Evolutionary conservation across 2,797 vertebrate species (phyloP).

Genomic region (Brotula barbata): DNA sequence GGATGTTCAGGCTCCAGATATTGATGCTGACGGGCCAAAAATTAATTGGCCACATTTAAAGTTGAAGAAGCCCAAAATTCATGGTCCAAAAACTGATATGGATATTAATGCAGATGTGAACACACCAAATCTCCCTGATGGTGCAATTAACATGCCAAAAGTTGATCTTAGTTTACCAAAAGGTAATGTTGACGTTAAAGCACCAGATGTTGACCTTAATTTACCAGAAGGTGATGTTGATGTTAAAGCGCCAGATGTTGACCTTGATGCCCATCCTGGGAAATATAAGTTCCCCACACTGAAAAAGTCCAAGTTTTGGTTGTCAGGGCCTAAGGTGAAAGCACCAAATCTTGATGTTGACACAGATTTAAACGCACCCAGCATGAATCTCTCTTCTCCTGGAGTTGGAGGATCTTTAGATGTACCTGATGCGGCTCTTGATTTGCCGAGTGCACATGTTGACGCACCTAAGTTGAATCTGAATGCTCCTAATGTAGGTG

Average conservation of each 20-base stretch:
- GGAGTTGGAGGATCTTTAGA: conserved; percentile 32
- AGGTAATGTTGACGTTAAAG: conserved; percentile 34
- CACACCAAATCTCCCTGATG: conserved; percentile 50
- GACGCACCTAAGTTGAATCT: conserved; percentile 41
- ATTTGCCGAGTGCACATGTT: conserved; percentile 46
- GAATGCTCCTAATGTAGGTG: conserved; percentile 48
- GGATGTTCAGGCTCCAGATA: conserved; percentile 45
- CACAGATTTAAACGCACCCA: conserved; percentile 46
- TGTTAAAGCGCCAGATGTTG: conserved; percentile 20
- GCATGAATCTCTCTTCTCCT: conserved; percentile 49
- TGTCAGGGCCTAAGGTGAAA: conserved; percentile 54
- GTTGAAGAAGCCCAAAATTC: conserved; percentile 56
- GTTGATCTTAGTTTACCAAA: conserved; percentile 35
- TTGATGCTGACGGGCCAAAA: conserved; percentile 62
- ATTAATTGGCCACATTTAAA: conserved; percentile 68
- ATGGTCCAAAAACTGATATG: conserved; percentile 54
- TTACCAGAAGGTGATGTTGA: conserved; percentile 46
- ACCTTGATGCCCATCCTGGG: conserved; percentile 33
- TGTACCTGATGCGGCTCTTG: conserved; percentile 37
- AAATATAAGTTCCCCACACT: conserved; percentile 47
- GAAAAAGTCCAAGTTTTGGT: conserved; percentile 31
- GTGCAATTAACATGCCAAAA: conserved; percentile 49
- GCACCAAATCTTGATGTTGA: conserved; percentile 56
- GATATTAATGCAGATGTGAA: conserved; percentile 52
- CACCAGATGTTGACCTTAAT: conserved; percentile 29